Conservation (phyloP, 2,888 invertebrate genomes). For the Melipona beecheii region DNA sequence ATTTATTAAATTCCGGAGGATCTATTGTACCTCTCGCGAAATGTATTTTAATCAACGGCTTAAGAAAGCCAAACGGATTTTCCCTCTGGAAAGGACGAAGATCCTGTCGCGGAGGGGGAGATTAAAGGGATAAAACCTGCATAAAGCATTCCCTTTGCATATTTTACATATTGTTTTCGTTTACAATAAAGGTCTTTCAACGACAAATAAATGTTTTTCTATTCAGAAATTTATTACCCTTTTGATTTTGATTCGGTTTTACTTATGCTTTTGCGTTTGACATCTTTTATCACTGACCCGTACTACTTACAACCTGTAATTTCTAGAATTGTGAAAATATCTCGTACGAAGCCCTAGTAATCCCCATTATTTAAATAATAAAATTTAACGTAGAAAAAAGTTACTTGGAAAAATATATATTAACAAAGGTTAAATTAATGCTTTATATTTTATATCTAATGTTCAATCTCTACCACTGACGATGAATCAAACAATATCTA, state of each 20-base stretch:
- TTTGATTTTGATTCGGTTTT: background rate
- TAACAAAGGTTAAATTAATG: background rate
- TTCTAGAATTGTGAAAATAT: background rate
- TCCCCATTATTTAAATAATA: background rate
- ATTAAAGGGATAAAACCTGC: conserved; percentile 1
- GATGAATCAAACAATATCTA: no score
- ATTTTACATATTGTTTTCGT: background rate
- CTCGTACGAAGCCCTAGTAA: background rate
- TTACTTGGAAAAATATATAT: background rate
- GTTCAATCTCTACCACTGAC: no score
- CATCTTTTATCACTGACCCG: background rate
- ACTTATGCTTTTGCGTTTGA: background rate
- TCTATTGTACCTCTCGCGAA: background rate
- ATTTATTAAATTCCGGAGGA: background rate
- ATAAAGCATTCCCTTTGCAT: background rate
- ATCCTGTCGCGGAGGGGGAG: background rate
- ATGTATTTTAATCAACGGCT: background rate
- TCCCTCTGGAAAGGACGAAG: background rate
- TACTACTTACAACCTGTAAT: background rate
- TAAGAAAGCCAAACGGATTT: background rate
- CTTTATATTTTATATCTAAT: no score
- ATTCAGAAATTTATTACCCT: background rate
- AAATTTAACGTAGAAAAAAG: background rate
- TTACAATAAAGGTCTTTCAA: background rate
- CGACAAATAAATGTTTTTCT: background rate